phyloP scores from a whole-genome alignment of 2,888 invertebrate genomes.

The Melieria crassipennis region DNA sequence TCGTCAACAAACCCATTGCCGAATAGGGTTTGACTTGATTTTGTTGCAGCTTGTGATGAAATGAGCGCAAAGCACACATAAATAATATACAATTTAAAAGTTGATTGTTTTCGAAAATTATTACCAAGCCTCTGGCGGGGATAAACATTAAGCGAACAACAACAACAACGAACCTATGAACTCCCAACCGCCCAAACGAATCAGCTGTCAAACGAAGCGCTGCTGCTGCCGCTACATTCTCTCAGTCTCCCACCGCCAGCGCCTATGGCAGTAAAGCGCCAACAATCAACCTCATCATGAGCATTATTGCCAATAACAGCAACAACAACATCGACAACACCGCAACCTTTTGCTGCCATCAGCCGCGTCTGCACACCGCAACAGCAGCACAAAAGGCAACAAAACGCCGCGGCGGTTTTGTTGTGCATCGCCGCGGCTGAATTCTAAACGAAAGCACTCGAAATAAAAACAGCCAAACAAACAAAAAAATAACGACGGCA shows the following conservation, averaged over 20 bases:
- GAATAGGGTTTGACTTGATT: background rate
- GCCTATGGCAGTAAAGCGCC: background rate
- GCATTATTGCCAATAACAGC: background rate
- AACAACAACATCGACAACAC: background rate
- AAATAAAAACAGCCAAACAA: constrained; percentile 5
- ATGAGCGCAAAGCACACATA: constrained; percentile 13
- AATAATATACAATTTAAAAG: constrained; percentile 28
- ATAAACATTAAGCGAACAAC: constrained; percentile 9
- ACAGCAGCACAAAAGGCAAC: too few relatives aligned
- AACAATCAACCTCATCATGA: background rate
- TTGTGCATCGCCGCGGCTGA: background rate
- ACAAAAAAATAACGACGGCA: constrained; percentile 6
- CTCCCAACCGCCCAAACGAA: background rate
- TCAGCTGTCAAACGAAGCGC: background rate
- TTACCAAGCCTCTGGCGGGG: constrained; percentile 23
- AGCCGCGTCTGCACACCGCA: background rate
- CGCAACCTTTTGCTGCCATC: background rate
- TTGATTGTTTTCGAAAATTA: constrained; percentile 33
- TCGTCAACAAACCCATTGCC: too few relatives aligned
- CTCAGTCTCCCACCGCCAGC: background rate
- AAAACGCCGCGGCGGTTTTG: too few relatives aligned
- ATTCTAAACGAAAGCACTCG: background rate
- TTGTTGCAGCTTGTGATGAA: background rate
- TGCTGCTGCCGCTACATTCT: background rate
- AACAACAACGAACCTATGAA: background rate